Conservation (phyloP, 2,797 vertebrate species). For the Acipenser ruthenus region DNA sequence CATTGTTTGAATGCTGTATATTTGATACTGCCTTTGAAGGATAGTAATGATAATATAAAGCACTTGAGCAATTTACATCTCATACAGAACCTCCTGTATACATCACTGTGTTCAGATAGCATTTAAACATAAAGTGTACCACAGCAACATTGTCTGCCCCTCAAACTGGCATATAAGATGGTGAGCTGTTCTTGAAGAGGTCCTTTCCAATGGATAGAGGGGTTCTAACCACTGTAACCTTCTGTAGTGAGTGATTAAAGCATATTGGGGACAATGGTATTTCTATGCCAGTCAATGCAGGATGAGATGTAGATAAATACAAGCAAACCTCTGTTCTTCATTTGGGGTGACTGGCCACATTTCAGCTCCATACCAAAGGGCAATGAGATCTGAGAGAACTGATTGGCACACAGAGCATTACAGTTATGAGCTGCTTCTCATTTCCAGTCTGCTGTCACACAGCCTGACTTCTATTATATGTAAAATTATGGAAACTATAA, state of each 20-base stretch:
- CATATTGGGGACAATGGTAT: constrained; percentile 6
- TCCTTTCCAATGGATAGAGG: neutral
- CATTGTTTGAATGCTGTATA: no score
- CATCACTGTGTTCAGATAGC: neutral
- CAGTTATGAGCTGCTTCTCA: no score
- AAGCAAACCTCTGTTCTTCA: constrained; percentile 8
- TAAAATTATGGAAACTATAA: no score
- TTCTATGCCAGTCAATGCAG: constrained; percentile 7
- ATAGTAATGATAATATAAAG: no score
- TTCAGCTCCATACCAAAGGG: constrained; percentile 4
- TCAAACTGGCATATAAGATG: neutral
- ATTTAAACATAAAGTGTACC: neutral
- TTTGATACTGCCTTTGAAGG: no score
- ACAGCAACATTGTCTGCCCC: neutral
- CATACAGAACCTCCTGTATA: no score
- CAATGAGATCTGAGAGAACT: constrained; percentile 1
- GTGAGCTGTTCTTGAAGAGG: neutral
- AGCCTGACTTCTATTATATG: no score
- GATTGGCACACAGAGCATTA: neutral
- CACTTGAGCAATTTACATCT: no score
- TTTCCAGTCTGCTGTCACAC: no score
- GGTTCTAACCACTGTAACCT: neutral
- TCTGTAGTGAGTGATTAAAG: constrained; percentile 1
- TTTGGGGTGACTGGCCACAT: constrained; percentile 2
- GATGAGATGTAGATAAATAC: constrained; percentile 7